phyloP scores from a whole-genome alignment of 2,113 vertebrate genomes.

The Chaetodon auriga region DNA sequence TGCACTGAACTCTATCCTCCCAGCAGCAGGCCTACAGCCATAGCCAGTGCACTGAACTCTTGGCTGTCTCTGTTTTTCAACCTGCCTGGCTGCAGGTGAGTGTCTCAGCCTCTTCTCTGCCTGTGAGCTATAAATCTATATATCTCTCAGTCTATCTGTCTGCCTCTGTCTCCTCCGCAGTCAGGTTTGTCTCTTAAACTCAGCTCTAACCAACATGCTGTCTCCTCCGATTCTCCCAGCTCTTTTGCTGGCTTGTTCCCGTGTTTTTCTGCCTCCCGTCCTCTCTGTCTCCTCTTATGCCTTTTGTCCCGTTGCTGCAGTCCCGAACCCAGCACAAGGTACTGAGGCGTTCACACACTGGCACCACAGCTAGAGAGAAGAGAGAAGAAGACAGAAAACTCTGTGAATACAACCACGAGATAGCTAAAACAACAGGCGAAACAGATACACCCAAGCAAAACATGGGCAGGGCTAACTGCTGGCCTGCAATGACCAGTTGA shows the following conservation, averaged over 20 bases:
- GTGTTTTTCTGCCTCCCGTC: slow-evolving; percentile 39
- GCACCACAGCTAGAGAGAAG: slow-evolving; percentile 54
- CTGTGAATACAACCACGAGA: slow-evolving; percentile 57
- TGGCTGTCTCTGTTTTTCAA: slow-evolving; percentile 22
- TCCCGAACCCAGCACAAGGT: slow-evolving; percentile 66
- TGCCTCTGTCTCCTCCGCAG: slow-evolving; percentile 22
- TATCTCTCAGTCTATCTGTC: slow-evolving; percentile 2
- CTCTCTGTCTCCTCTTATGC: slow-evolving; percentile 28
- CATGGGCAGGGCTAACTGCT: slow-evolving; percentile 78
- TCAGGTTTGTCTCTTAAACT: slow-evolving; percentile 40
- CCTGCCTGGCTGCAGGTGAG: slow-evolving; percentile 16
- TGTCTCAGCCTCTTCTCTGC: not conserved
- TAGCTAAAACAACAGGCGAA: slow-evolving; percentile 35
- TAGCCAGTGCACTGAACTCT: slow-evolving; percentile 68
- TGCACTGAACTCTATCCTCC: slow-evolving; percentile 78
- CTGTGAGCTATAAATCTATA: not conserved
- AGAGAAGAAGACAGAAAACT: slow-evolving; percentile 66
- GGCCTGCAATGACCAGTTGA: slow-evolving; percentile 47
- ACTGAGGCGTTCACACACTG: slow-evolving; percentile 40
- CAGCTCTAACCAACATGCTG: slow-evolving; percentile 76
- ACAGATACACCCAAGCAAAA: slow-evolving; percentile 31
- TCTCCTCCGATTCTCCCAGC: slow-evolving; percentile 30
- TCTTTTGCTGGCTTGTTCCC: slow-evolving; percentile 7
- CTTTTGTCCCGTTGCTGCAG: slow-evolving; percentile 57
- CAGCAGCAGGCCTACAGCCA: slow-evolving; percentile 86